Evolutionary conservation across 2,888 invertebrate genomes (phyloP).

Genomic region (Synergus japonicus): DNA sequence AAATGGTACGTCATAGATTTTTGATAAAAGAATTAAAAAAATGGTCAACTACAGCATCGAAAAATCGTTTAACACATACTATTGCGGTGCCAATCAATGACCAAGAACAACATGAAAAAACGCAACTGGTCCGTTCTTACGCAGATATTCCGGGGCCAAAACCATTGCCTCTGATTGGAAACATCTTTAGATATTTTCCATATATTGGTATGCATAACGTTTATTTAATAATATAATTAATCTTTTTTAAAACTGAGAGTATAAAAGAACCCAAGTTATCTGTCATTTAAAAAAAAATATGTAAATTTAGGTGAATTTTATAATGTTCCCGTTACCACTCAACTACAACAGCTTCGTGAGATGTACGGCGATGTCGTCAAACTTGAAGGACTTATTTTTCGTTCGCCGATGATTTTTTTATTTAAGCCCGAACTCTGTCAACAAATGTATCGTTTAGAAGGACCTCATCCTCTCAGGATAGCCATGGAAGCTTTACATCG

Average conservation of each 20-base stretch:
- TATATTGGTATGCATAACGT: constrained; percentile 59
- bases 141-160: constrained; percentile 79
- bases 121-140: constrained; percentile 67
- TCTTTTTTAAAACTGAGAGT: background rate
- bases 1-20: background rate
- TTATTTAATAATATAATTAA: background rate
- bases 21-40: background rate
- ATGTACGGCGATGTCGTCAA: constrained; percentile 77
- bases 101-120: background rate
- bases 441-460: constrained; percentile 77
- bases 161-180: constrained; percentile 76
- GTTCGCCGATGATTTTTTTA: constrained; percentile 61
- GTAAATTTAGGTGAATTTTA: constrained; percentile 62
- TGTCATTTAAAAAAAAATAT: no score
- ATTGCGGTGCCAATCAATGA: background rate
- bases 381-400: constrained; percentile 72
- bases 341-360: constrained; percentile 60
- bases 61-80: background rate
- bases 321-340: constrained; percentile 47
- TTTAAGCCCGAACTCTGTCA: constrained; percentile 65
- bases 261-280: no score
- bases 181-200: constrained; percentile 67
- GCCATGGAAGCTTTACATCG: constrained; percentile 73
- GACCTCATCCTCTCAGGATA: constrained; percentile 76
- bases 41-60: background rate